phyloP scores from a whole-genome alignment of 2,113 vertebrate genomes.

The Clarias gariepinus region DNA sequence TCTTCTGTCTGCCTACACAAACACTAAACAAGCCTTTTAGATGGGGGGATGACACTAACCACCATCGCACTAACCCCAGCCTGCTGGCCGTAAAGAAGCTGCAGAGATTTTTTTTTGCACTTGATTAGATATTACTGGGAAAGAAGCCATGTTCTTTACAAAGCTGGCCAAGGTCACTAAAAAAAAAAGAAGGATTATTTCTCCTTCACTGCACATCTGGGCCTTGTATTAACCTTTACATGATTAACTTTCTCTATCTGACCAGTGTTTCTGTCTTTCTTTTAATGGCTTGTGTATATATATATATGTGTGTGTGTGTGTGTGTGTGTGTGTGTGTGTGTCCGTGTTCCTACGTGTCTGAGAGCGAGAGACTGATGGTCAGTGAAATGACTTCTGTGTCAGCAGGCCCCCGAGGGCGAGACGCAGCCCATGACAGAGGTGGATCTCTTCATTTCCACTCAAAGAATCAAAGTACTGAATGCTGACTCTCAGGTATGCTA shows the following conservation, averaged over 20 bases:
- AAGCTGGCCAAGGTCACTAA: neutral
- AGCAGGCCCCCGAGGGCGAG: slow-evolving; percentile 86
- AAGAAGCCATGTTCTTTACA: slow-evolving; percentile 10
- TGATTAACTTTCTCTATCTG: slow-evolving; percentile 20
- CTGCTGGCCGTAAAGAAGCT: neutral
- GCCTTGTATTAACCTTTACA: slow-evolving; percentile 3
- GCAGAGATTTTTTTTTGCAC: neutral
- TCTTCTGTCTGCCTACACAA: slow-evolving; percentile 13
- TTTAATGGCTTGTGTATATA: neutral
- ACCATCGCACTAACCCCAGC: slow-evolving; percentile 41
- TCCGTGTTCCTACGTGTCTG: neutral
- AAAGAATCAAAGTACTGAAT: slow-evolving; percentile 96
- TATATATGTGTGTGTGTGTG: neutral
- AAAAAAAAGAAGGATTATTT: neutral
- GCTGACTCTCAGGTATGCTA: slow-evolving; percentile 90
- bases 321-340: neutral
- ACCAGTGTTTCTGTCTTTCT: neutral
- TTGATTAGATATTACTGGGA: neutral
- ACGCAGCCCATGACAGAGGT: slow-evolving; percentile 93
- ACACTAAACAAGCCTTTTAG: slow-evolving; percentile 21
- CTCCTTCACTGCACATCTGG: slow-evolving; percentile 40
- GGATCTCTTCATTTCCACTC: slow-evolving; percentile 97
- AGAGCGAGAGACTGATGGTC: slow-evolving; percentile 10
- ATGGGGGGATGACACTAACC: slow-evolving; percentile 36
- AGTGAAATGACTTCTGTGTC: slow-evolving; percentile 51